A percentile compares a stretch with the other conserved stretches of the same genome.
Evolutionary conservation across 2,113 vertebrate species (phyloP).

Genomic region (Osmerus eperlanus): DNA sequence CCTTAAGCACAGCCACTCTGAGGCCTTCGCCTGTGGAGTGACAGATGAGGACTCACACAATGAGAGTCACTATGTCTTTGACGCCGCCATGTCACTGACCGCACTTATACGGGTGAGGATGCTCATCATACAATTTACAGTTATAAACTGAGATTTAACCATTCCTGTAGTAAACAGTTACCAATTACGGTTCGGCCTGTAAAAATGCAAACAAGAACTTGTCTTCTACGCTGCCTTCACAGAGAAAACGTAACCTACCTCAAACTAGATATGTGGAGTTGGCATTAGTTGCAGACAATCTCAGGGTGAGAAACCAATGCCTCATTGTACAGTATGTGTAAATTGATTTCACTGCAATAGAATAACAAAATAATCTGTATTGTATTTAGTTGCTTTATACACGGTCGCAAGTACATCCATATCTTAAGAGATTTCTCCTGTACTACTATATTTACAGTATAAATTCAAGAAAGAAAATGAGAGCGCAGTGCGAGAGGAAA

Average conservation of each 20-base stretch:
- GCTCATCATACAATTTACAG: not conserved
- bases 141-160: not conserved
- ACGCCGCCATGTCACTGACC: slow-evolving; percentile 41
- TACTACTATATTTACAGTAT: slow-evolving; percentile 68
- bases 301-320: slow-evolving; percentile 68
- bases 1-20: slow-evolving; percentile 42
- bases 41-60: slow-evolving; percentile 19
- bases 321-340: not conserved
- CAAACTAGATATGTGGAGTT: slow-evolving; percentile 81
- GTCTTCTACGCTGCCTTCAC: slow-evolving; percentile 8
- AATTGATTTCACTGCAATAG: too few relatives aligned
- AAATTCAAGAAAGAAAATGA: slow-evolving; percentile 52
- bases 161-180: not conserved
- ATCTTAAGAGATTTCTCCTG: not conserved
- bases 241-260: slow-evolving; percentile 78
- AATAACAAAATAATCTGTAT: too few relatives aligned
- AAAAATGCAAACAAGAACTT: not conserved
- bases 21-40: slow-evolving; percentile 58
- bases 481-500: slow-evolving; percentile 69
- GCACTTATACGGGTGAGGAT: slow-evolving; percentile 63
- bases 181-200: not conserved
- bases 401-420: too few relatives aligned
- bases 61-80: slow-evolving; percentile 24
- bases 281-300: slow-evolving; percentile 80
- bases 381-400: too few relatives aligned